Conservation (phyloP, 2,113 vertebrate genomes). For the Blennius ocellaris region DNA sequence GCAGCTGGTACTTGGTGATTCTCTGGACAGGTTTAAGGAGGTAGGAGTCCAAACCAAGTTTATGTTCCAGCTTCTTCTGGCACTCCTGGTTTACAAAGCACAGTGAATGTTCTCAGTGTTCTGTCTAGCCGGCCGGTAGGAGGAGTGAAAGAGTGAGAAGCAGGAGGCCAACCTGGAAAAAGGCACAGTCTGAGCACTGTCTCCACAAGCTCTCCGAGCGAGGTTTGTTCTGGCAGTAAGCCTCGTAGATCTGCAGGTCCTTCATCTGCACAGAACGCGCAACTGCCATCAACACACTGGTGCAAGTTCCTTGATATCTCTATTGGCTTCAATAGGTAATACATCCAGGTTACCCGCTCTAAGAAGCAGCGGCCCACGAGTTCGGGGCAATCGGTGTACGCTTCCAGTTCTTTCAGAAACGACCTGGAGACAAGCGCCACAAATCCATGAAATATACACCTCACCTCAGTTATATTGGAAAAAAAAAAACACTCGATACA, state of each 20-base stretch:
- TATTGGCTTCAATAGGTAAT: neutral
- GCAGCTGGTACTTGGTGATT: constrained; percentile 97
- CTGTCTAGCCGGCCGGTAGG: fast-evolving
- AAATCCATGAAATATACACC: neutral
- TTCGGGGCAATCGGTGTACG: constrained; percentile 91
- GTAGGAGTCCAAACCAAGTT: constrained; percentile 98
- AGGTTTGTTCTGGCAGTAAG: constrained; percentile 98
- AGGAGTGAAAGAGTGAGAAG: neutral
- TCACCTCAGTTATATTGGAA: too few relatives aligned
- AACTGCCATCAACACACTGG: neutral
- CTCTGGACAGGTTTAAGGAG: constrained; percentile 97
- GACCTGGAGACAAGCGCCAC: constrained; percentile 79
- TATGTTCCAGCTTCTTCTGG: constrained; percentile 96
- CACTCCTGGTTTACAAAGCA: constrained; percentile 86
- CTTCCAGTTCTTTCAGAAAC: constrained; percentile 93
- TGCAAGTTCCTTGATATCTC: neutral
- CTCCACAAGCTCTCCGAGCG: constrained; percentile 97
- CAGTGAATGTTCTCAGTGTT: neutral
- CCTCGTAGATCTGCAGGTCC: constrained; percentile 98
- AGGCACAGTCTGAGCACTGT: constrained; percentile 95
- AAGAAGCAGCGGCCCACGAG: constrained; percentile 95
- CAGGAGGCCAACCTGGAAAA: constrained; percentile 90
- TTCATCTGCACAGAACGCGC: constrained; percentile 87
- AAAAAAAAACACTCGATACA: neutral
- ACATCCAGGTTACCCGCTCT: constrained; percentile 83